Evolutionary conservation across 2,888 invertebrate species (phyloP).

Genomic region (Eupithecia tripunctaria): DNA sequence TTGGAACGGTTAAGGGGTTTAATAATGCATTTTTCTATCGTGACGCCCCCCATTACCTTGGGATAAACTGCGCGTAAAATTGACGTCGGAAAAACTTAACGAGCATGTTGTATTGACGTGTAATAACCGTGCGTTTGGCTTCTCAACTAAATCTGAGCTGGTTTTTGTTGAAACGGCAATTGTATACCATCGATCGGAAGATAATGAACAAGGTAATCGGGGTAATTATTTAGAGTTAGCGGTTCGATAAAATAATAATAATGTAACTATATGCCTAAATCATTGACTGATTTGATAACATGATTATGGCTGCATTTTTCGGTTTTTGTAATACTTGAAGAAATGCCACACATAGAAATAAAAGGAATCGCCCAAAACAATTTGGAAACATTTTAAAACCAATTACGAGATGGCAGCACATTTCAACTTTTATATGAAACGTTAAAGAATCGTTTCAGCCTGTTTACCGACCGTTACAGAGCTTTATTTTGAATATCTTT

Average conservation of each 20-base stretch:
- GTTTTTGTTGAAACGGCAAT: conserved; percentile 31
- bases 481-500: conserved; percentile 32
- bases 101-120: conserved; percentile 57
- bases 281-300: background rate
- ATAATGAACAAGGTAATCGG: conserved; percentile 28
- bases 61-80: conserved; percentile 75
- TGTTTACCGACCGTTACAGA: conserved; percentile 44
- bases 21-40: conserved; percentile 78
- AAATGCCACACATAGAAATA: background rate
- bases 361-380: background rate
- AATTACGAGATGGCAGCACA: conserved; percentile 24
- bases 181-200: conserved; percentile 44
- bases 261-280: background rate
- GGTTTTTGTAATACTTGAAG: background rate
- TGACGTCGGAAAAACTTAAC: conserved; percentile 67
- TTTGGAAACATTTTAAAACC: conserved; percentile 25
- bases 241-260: background rate
- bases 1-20: conserved; percentile 72
- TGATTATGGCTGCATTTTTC: background rate
- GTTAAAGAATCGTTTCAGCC: conserved; percentile 39
- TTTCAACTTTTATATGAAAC: conserved; percentile 34
- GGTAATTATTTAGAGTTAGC: background rate
- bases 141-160: conserved; percentile 17
- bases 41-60: conserved; percentile 66
- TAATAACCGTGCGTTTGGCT: conserved; percentile 49